Evolutionary conservation across 2,113 vertebrate species (phyloP).

Genomic region (Rousettus leschenaultii): DNA sequence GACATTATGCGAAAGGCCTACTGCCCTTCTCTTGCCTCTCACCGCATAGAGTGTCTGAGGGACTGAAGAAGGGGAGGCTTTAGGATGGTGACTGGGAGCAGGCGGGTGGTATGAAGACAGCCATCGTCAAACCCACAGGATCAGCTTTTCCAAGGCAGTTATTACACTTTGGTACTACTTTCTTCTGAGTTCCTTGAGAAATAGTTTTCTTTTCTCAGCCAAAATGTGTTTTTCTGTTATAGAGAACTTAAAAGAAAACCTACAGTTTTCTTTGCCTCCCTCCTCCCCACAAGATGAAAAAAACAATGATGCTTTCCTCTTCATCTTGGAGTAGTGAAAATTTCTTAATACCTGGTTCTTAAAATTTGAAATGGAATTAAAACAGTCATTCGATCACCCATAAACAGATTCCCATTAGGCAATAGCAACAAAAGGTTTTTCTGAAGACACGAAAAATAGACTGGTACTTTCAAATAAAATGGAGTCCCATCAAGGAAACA

Average conservation of each 20-base stretch:
- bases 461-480: conserved; percentile 11
- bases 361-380: background rate
- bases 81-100: background rate
- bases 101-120: background rate
- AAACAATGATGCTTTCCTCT: background rate
- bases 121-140: background rate
- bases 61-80: background rate
- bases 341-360: conserved; percentile 20
- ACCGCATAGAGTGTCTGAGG: background rate
- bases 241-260: conserved; percentile 21
- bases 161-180: background rate
- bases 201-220: conserved; percentile 10
- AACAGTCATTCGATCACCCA: background rate
- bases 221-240: conserved; percentile 8
- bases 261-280: background rate
- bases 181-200: background rate
- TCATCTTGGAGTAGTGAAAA: background rate
- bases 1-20: background rate
- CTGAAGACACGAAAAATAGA: background rate
- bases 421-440: background rate
- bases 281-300: background rate
- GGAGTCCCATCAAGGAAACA: background rate
- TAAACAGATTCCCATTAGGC: background rate
- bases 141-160: background rate
- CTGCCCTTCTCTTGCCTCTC: background rate